phyloP scores from a whole-genome alignment of 2,888 invertebrate species.

The Galerucella nymphaeae region DNA sequence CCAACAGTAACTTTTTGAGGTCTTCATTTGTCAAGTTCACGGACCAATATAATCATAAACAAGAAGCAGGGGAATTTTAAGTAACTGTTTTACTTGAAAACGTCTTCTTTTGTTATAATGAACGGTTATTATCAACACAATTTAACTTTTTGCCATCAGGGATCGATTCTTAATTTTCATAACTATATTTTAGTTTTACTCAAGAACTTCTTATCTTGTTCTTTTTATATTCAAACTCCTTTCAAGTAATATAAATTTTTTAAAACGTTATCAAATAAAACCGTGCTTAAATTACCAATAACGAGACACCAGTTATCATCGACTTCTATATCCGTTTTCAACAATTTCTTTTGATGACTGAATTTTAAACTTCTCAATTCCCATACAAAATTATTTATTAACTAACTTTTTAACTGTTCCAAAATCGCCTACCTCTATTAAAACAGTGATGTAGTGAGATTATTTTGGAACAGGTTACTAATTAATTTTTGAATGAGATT shows the following conservation, averaged over 20 bases:
- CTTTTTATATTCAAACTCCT: slow-evolving; percentile 1
- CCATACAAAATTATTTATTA: neutral
- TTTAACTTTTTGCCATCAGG: neutral
- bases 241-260: slow-evolving; percentile 5
- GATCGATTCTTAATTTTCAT: too few species aligned
- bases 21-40: slow-evolving; percentile 61
- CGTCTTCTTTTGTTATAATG: neutral
- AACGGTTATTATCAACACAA: neutral
- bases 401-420: neutral
- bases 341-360: neutral
- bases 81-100: slow-evolving; percentile 1
- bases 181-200: too few species aligned
- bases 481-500: neutral
- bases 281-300: neutral
- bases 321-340: neutral
- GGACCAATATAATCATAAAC: slow-evolving; percentile 55
- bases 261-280: slow-evolving; percentile 8
- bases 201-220: too few species aligned
- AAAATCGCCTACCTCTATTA: neutral
- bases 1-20: slow-evolving; percentile 67
- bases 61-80: slow-evolving; percentile 44
- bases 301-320: slow-evolving; percentile 2
- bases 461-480: neutral
- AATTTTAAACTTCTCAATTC: neutral
- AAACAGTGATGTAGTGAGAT: neutral